These are phyloP conservation scores for Thera obeliscata DNA, from an alignment of 2,888 invertebrate species.

Conservation along the genomic window DNA sequence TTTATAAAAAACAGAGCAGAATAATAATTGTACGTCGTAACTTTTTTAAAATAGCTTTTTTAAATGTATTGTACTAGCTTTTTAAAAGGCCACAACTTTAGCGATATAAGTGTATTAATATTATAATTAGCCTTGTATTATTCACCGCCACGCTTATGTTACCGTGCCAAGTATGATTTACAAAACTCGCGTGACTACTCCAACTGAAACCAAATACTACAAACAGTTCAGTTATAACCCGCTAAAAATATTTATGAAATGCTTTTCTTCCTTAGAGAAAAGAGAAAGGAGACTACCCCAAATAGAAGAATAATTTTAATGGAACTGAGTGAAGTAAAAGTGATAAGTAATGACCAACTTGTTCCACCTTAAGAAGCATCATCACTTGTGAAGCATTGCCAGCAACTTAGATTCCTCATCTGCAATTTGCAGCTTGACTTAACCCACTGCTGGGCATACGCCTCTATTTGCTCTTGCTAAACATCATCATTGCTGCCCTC, in stretches of 20 bases:
- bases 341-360: no score
- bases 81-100: constrained; percentile 2
- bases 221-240: constrained; percentile 31
- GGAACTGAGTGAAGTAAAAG: no score
- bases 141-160: constrained; percentile 25
- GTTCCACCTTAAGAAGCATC: no score
- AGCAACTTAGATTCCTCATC: no score
- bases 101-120: constrained; percentile 24
- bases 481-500: no score
- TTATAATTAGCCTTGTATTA: constrained; percentile 25
- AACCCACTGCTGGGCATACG: no score
- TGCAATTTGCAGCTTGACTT: no score
- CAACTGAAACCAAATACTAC: constrained; percentile 30
- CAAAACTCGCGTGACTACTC: constrained; percentile 32
- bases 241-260: constrained; percentile 32
- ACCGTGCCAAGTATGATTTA: constrained; percentile 28
- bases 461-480: no score
- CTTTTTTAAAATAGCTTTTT: background rate
- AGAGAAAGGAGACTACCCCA: no score
- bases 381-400: no score
- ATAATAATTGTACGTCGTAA: background rate
- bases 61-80: background rate
- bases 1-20: background rate
- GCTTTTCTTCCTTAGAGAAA: constrained; percentile 17
- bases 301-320: no score